phyloP scores from a whole-genome alignment of 1,140 invertebrate species.

The Asobara japonica region DNA sequence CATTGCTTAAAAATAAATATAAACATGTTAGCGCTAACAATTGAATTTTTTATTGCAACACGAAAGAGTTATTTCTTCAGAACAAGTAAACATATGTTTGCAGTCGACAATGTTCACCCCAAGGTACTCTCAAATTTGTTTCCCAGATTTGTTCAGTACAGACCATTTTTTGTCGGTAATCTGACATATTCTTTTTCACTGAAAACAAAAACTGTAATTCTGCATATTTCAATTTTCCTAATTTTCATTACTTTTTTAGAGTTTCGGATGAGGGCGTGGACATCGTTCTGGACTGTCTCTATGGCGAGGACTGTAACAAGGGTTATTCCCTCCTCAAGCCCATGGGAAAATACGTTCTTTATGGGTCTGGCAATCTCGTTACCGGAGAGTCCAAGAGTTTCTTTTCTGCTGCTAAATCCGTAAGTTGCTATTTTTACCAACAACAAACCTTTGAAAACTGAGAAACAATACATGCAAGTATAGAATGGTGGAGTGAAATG shows the following conservation, averaged over 20 bases:
- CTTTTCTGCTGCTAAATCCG: conserved; percentile 85
- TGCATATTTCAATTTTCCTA: background rate
- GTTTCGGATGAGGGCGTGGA: conserved; percentile 83
- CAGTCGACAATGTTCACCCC: no score
- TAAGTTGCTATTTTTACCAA: conserved; percentile 67
- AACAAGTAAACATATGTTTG: no score
- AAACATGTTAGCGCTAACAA: no score
- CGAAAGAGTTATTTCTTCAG: no score
- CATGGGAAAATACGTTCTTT: conserved; percentile 90
- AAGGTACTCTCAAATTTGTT: no score
- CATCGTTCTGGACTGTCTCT: conserved; percentile 87
- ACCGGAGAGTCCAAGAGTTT: conserved; percentile 90
- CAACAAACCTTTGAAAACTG: background rate
- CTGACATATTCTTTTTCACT: background rate
- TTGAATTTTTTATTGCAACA: no score
- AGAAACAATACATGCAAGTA: no score
- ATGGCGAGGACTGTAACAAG: conserved; percentile 87
- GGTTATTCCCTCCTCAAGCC: conserved; percentile 87
- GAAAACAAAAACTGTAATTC: background rate
- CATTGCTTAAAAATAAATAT: no score
- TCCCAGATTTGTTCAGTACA: no score
- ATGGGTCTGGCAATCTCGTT: conserved; percentile 85
- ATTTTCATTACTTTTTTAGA: conserved; percentile 60
- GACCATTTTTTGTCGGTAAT: no score
- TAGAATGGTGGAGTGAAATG: no score